These are phyloP conservation scores for Parasteatoda tepidariorum DNA, from an alignment of 1,140 invertebrate species.

Conservation along the genomic window DNA sequence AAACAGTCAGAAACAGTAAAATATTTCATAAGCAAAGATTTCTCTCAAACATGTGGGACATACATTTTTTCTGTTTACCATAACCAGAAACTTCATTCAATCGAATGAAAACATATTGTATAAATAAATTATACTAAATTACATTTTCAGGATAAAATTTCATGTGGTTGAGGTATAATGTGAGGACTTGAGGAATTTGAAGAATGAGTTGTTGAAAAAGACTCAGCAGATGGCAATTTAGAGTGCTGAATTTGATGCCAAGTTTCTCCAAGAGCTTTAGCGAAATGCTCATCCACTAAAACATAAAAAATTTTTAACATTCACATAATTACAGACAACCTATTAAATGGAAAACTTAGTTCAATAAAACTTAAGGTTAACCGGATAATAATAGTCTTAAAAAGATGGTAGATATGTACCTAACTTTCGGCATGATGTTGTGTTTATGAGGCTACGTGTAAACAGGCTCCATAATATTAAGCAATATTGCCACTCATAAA, in stretches of 20 bases:
- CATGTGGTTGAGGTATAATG: conserved; percentile 23
- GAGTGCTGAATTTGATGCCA: conserved; percentile 82
- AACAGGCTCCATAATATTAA: no score
- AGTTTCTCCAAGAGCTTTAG: conserved; percentile 93
- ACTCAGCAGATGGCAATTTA: conserved; percentile 14
- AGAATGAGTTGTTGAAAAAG: conserved; percentile 27
- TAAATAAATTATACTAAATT: no score
- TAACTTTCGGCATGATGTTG: no score
- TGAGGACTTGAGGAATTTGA: conserved; percentile 18
- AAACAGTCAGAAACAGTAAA: no score
- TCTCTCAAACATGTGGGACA: no score
- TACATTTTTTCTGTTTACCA: no score
- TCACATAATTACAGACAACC: neutral
- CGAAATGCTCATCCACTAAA: conserved; percentile 94
- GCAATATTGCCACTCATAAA: no score
- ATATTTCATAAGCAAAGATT: no score
- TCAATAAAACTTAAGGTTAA: conserved; percentile 42
- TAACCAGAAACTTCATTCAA: no score
- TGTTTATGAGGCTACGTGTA: no score
- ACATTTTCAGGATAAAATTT: conserved; percentile 48
- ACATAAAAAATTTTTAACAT: conserved; percentile 62
- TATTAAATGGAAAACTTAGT: neutral
- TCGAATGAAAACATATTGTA: no score
- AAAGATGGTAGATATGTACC: neutral
- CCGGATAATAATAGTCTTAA: conserved; percentile 28